These are phyloP conservation scores for Cerceris rybyensis DNA, from an alignment of 2,888 invertebrate species.

Conservation along the genomic window DNA sequence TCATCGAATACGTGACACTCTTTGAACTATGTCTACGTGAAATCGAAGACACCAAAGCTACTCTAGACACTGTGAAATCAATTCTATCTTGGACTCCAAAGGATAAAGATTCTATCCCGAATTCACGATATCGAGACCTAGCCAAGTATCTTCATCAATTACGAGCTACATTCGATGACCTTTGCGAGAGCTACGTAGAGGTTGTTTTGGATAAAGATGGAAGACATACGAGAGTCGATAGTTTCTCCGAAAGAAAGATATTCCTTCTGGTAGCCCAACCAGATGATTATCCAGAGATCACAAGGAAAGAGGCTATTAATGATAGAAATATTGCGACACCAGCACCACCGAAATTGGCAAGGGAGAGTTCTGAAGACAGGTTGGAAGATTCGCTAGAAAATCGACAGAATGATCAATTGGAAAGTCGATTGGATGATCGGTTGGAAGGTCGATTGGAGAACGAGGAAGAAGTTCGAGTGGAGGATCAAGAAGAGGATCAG, in stretches of 20 bases:
- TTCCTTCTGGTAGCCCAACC: slow-evolving; percentile 84
- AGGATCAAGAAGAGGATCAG: slow-evolving; percentile 49
- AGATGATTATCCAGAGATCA: slow-evolving; percentile 83
- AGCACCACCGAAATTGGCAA: not conserved
- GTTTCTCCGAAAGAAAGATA: slow-evolving; percentile 83
- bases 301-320: slow-evolving; percentile 70
- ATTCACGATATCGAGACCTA: slow-evolving; percentile 57
- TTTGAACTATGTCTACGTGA: slow-evolving; percentile 92
- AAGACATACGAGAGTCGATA: slow-evolving; percentile 78
- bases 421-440: too few relatives aligned
- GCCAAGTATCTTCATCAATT: slow-evolving; percentile 73
- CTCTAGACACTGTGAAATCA: slow-evolving; percentile 73
- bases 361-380: slow-evolving; percentile 12
- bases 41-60: slow-evolving; percentile 79
- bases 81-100: slow-evolving; percentile 54
- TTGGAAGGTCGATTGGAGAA: not conserved
- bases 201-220: slow-evolving; percentile 82
- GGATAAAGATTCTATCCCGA: slow-evolving; percentile 43
- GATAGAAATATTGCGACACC: slow-evolving; percentile 29
- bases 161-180: slow-evolving; percentile 81
- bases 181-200: slow-evolving; percentile 83
- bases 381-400: too few relatives aligned
- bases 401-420: too few relatives aligned
- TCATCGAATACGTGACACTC: slow-evolving; percentile 92
- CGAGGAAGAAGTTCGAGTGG: not conserved